Conservation (phyloP, 2,113 vertebrate species). For the Heterotilapia buettikoferi region DNA sequence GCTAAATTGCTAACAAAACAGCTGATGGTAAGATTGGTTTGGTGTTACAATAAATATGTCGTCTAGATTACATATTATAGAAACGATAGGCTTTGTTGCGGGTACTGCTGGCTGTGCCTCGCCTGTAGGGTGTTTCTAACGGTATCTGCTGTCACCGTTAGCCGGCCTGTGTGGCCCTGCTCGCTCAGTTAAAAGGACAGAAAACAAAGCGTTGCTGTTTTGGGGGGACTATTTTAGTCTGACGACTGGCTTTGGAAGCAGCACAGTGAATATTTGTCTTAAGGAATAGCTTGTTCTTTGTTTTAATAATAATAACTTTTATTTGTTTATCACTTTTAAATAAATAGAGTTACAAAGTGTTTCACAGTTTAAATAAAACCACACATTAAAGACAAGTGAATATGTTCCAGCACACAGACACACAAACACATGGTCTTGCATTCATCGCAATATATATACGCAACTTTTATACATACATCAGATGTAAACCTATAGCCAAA, state of each 20-base stretch:
- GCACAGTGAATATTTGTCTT: not conserved
- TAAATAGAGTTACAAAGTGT: not conserved
- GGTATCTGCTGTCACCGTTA: not conserved
- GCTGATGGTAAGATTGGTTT: accelerated
- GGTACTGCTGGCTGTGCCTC: not conserved
- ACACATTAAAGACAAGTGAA: not conserved
- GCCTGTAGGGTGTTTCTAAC: not conserved
- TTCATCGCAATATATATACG: not conserved
- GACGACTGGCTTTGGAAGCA: not conserved
- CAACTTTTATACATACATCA: not conserved
- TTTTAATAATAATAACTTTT: not conserved
- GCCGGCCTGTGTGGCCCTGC: not conserved
- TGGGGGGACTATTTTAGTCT: not conserved
- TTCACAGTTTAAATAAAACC: not conserved
- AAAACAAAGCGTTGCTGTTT: not conserved
- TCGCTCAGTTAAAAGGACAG: not conserved
- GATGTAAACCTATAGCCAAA: not conserved
- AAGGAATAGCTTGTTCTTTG: not conserved
- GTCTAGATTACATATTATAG: not conserved
- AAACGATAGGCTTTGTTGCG: not conserved
- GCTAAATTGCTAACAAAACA: not conserved
- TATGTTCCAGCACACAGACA: not conserved
- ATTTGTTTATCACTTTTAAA: not conserved
- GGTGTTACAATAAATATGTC: not conserved
- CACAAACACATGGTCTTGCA: not conserved